A percentile compares a stretch with the other conserved stretches of the same genome.
phyloP scores from a whole-genome alignment of 1,140 invertebrate genomes.

The Zophobas morio region DNA sequence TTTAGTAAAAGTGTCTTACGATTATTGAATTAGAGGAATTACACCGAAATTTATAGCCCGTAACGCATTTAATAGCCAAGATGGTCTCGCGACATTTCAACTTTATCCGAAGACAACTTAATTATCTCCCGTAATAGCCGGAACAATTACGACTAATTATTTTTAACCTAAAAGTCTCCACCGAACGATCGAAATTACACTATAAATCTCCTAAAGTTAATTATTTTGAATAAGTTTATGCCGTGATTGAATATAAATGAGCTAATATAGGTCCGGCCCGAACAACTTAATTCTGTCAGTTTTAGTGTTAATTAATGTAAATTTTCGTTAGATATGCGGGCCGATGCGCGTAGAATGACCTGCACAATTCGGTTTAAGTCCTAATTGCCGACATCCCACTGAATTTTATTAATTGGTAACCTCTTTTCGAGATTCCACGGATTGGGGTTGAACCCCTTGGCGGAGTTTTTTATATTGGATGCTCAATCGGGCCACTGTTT shows the following conservation, averaged over 20 bases:
- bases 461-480: slow-evolving; percentile 24
- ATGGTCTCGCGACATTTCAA: too few relatives aligned
- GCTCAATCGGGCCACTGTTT: slow-evolving; percentile 33
- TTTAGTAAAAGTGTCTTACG: too few relatives aligned
- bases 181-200: slow-evolving; percentile 15
- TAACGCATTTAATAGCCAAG: too few relatives aligned
- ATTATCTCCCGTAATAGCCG: slow-evolving; percentile 7
- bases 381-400: slow-evolving; percentile 51
- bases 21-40: too few relatives aligned
- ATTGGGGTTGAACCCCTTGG: neutral
- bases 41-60: too few relatives aligned
- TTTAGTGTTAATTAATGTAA: slow-evolving; percentile 59
- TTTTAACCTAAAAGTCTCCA: slow-evolving; percentile 19
- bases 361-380: slow-evolving; percentile 51
- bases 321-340: slow-evolving; percentile 55
- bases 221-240: slow-evolving; percentile 52
- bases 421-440: neutral
- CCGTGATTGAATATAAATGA: slow-evolving; percentile 53
- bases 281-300: slow-evolving; percentile 54
- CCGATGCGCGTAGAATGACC: slow-evolving; percentile 51
- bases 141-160: slow-evolving; percentile 36
- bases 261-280: slow-evolving; percentile 44
- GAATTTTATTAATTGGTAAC: slow-evolving; percentile 29
- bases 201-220: slow-evolving; percentile 51
- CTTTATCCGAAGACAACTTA: too few relatives aligned